Base-by-base conservation (phyloP, 1,140 invertebrate genomes). In the Drosophila dunni region DNA sequence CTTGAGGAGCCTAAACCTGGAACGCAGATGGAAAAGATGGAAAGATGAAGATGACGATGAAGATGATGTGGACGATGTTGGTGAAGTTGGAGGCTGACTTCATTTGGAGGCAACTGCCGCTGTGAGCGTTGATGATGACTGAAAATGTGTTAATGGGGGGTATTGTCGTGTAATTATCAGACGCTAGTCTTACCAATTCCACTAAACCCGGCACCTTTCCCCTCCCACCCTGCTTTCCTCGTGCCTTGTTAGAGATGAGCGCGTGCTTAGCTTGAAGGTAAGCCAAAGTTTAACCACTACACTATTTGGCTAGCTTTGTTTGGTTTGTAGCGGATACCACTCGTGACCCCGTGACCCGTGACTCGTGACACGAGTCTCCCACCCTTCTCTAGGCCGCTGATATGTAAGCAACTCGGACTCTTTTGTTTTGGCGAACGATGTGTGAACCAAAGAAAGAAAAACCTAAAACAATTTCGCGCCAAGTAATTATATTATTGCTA, bases 101-200 rank as follows among this genome's bases (percentile, higher is more conserved):
- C 50, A 51, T 29, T 11, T 50, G 48, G 9, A 50, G 24, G 20
- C 24, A 66, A 51, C 56, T 45, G 53, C 66, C 15, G 84, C 79
- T 82, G 74, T 78, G 78, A 78, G 81, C 72, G 70, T 53, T 73
- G 78, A 64, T 51, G 64, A 79, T 79, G 84, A 70, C 78, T 86
- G 82, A 89, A 88, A 83, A 88, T 88, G 83, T 88, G 83, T 88
- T 88, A 88, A 88, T 88, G 83, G 83, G 84, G 83, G 83, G 83
- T 89, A 88, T 88, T 88, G 84, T 88, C 84, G 83, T 88, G 80
- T 88, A 88, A 88, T 88, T 88, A 88, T 89, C 83, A 86, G 61
- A 51, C 60, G 36, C 58, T 40, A 58, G 42, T 29, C 15, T 13
- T 10, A 29, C 45, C 50, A 29, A 29, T 29, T 29, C 24, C 24